phyloP scores from a whole-genome alignment of 2,888 invertebrate species.

The Nyleta sp. region DNA sequence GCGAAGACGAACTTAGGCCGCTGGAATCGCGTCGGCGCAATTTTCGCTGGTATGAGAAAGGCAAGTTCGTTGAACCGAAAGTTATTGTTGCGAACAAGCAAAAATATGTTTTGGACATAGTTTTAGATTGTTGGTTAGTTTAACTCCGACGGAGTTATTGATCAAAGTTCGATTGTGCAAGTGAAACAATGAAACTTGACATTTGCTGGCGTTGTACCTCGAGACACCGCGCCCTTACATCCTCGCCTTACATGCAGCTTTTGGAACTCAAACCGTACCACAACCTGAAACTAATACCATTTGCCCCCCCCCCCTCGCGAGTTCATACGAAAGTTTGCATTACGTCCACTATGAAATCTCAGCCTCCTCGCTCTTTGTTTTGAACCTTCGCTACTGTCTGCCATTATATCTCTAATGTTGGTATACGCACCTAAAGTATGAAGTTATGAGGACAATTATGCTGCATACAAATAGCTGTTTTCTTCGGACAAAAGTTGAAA shows the following conservation, averaged over 20 bases:
- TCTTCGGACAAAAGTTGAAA: slow-evolving; percentile 42
- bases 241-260: slow-evolving; percentile 39
- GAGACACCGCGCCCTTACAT: slow-evolving; percentile 42
- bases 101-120: slow-evolving; percentile 63
- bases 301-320: slow-evolving; percentile 56
- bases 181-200: slow-evolving; percentile 65
- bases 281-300: slow-evolving; percentile 71
- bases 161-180: slow-evolving; percentile 63
- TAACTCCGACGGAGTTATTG: slow-evolving; percentile 50
- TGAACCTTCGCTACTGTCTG: slow-evolving; percentile 54
- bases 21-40: slow-evolving; percentile 11
- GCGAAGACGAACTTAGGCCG: slow-evolving; percentile 22
- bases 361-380: slow-evolving; percentile 59
- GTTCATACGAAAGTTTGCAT: slow-evolving; percentile 61
- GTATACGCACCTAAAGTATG: slow-evolving; percentile 45
- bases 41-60: slow-evolving; percentile 41
- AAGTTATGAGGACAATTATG: slow-evolving; percentile 59
- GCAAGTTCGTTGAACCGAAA: slow-evolving; percentile 48
- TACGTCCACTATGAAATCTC: slow-evolving; percentile 64
- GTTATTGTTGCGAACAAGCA: slow-evolving; percentile 50
- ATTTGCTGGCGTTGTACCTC: slow-evolving; percentile 58
- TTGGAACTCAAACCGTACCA: slow-evolving; percentile 56
- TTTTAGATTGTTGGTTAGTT: slow-evolving; percentile 56
- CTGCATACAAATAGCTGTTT: slow-evolving; percentile 55
- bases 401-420: slow-evolving; percentile 60